A percentile compares a stretch with the other conserved stretches of the same genome.
Evolutionary conservation across 2,113 vertebrate species (phyloP).

Genomic region (Sturnus vulgaris): DNA sequence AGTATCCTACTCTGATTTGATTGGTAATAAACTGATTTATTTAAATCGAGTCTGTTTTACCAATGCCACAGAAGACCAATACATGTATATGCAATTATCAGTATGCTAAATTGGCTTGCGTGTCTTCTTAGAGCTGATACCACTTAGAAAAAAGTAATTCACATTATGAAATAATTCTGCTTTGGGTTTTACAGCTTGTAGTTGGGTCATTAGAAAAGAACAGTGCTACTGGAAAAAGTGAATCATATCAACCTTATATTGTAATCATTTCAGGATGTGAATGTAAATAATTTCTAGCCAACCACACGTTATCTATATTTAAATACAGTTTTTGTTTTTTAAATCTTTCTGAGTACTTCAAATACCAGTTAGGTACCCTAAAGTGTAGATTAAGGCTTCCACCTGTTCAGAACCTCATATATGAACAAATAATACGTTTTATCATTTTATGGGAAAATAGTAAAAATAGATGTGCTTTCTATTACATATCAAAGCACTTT

Average conservation of each 20-base stretch:
- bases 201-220: neutral
- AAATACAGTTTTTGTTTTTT: neutral
- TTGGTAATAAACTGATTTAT: neutral
- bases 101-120: neutral
- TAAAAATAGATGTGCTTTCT: neutral
- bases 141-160: neutral
- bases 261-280: neutral
- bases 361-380: neutral
- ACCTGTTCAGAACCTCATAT: neutral
- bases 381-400: neutral
- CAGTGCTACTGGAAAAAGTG: neutral
- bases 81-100: neutral
- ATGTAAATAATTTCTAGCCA: neutral
- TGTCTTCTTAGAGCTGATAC: neutral
- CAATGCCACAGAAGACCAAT: neutral
- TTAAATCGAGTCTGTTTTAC: neutral
- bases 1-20: neutral
- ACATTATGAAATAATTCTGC: neutral
- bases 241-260: neutral
- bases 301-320: neutral
- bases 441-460: neutral
- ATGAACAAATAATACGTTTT: neutral
- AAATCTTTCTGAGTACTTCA: neutral
- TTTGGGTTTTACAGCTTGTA: fast-evolving
- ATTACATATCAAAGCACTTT: neutral